Percentiles rank a stretch among this genome's conserved stretches.
Evolutionary conservation across 1,140 invertebrate genomes (phyloP).

Genomic region (Drosophila kohkoa): DNA sequence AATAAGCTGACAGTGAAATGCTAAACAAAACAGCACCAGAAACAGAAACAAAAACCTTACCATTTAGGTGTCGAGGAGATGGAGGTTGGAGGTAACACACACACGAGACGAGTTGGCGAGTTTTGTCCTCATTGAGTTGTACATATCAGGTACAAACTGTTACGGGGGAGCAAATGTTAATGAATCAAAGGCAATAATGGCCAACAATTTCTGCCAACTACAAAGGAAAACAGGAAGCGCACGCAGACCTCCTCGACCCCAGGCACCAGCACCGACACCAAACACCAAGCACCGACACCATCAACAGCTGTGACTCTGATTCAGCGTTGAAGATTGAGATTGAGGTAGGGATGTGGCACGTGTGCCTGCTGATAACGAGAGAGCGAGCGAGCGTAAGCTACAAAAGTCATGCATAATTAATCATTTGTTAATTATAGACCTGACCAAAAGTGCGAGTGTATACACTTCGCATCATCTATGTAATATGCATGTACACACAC

Average conservation of each 20-base stretch:
- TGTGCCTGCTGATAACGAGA: slow-evolving; percentile 71
- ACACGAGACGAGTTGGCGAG: slow-evolving; percentile 13
- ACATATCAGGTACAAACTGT: slow-evolving; percentile 9
- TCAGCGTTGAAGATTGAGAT: slow-evolving; percentile 6
- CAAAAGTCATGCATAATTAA: slow-evolving; percentile 81
- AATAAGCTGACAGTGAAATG: slow-evolving; percentile 73
- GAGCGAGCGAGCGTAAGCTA: slow-evolving; percentile 47
- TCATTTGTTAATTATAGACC: slow-evolving; percentile 83
- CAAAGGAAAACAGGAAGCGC: slow-evolving; percentile 58
- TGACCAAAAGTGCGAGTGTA: slow-evolving; percentile 35
- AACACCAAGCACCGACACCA: background rate
- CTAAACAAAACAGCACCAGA: slow-evolving; percentile 59
- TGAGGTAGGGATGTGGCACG: slow-evolving; percentile 29
- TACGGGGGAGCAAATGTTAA: slow-evolving; percentile 65
- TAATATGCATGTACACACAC: slow-evolving; percentile 54
- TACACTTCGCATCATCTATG: slow-evolving; percentile 33
- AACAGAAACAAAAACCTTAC: slow-evolving; percentile 10
- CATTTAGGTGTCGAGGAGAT: slow-evolving; percentile 28
- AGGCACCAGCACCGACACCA: background rate
- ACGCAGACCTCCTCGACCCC: slow-evolving; percentile 26
- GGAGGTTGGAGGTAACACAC: background rate
- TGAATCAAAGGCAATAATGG: slow-evolving; percentile 75
- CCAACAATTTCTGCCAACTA: slow-evolving; percentile 65
- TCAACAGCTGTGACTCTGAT: background rate
- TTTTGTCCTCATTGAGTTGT: slow-evolving; percentile 10